These are phyloP conservation scores for Callithrix jacchus DNA, from an alignment of 2,113 vertebrate species.

Conservation along the genomic window DNA sequence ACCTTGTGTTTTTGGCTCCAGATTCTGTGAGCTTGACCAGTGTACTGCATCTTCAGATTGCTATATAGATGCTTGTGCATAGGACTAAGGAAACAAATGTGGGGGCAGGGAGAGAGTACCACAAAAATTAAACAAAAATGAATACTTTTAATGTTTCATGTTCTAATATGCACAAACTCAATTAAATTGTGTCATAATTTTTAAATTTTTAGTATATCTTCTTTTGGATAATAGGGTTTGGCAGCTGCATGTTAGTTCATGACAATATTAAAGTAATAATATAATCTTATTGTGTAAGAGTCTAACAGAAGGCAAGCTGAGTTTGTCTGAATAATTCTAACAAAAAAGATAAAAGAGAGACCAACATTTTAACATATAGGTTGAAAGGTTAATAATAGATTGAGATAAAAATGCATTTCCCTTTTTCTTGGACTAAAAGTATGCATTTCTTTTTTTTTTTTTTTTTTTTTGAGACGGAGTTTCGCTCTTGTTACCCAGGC, in stretches of 20 bases:
- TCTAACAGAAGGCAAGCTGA: neutral
- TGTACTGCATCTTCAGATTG: neutral
- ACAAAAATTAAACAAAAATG: neutral
- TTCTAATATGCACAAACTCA: neutral
- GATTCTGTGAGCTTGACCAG: neutral
- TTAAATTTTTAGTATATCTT: neutral
- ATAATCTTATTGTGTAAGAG: neutral
- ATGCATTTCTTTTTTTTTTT: neutral
- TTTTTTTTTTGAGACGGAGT: too few relatives aligned
- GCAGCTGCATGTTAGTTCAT: neutral
- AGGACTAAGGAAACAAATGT: neutral
- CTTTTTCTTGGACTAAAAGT: neutral
- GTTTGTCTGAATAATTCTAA: neutral
- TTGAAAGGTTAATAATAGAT: neutral
- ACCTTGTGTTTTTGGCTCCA: neutral
- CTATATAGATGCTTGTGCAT: too few relatives aligned
- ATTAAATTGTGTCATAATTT: neutral
- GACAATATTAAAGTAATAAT: neutral
- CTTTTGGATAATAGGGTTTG: neutral
- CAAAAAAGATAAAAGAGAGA: neutral
- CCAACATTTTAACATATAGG: neutral
- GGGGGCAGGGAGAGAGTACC: accelerated
- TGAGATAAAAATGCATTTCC: neutral
- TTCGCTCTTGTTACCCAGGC: too few relatives aligned
- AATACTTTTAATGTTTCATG: neutral